Base-by-base conservation (phyloP, 2,888 invertebrate genomes). In the Barypeithes pellucidus region DNA sequence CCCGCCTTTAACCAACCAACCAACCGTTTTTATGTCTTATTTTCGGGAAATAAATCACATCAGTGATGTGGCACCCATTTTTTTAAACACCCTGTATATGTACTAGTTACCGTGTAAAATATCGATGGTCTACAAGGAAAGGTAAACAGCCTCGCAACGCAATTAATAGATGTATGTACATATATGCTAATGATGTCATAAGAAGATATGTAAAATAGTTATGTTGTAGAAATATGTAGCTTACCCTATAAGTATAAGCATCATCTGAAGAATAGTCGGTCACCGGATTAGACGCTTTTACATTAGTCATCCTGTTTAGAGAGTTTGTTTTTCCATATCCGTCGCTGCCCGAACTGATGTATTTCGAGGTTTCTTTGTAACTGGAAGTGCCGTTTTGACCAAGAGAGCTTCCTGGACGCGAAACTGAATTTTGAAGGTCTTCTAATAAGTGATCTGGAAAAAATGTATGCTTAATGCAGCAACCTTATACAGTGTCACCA, bases 401-500 rank as follows among this genome's bases (percentile, higher is more conserved):
- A 69, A 85, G 69, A 16, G 85, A 82, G 73, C 84, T 84, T 8
- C 83, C 82, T 16, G 86, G 85, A 14, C 85, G 81, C 1, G 85
- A 82, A 8, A 87, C 86, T 1, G 87, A 86, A 73, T 83, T 86
- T 78, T 87, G 87, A 11, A 87, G 80, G 76, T 87, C 87, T 80
- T 86, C 86, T 62, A 87, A 77, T 54, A 87, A 77, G 77, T 86
- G 80, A 82, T 86, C 87, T 85, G 77, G 12, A 80, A 79, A 47
- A 72, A 63, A 67, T 7, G 12, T 20, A 29, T 11, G 22, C 24
- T 24, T 24, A 24, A 36, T 12, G 36, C 36, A 3, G 36, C 33
- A 33, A 33, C 33, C 4, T 5, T n/a, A n/a, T n/a, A n/a, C n/a
- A n/a, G n/a, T n/a, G n/a, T n/a, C n/a, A n/a, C n/a, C n/a, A n/a